These are phyloP conservation scores for Orthosia gracilis DNA, from an alignment of 2,888 invertebrate species.

Conservation along the genomic window DNA sequence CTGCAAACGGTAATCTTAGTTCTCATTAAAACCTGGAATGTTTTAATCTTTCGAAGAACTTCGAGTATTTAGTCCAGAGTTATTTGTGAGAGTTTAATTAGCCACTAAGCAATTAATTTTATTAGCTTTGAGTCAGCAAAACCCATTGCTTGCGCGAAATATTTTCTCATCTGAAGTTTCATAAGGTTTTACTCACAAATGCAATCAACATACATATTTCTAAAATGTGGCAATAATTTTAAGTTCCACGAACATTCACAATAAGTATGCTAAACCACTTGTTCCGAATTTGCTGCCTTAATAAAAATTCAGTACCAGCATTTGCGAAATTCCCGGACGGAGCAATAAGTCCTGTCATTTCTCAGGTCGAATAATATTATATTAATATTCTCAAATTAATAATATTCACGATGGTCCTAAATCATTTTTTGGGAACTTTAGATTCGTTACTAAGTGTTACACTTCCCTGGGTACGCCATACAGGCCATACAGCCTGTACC, in stretches of 20 bases:
- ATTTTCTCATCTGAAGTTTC: background rate
- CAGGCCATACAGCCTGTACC: too few species aligned
- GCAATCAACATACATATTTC: background rate
- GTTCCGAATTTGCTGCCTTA: slow-evolving; percentile 28
- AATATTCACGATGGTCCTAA: background rate
- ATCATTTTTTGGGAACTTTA: background rate
- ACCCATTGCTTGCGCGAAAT: background rate
- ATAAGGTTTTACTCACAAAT: background rate
- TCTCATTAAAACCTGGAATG: slow-evolving; percentile 15
- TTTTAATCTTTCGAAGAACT: slow-evolving; percentile 24
- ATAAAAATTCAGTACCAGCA: slow-evolving; percentile 22
- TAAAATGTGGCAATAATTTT: background rate
- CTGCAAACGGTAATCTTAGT: background rate
- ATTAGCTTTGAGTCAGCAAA: background rate
- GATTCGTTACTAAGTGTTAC: background rate
- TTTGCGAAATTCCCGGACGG: slow-evolving; percentile 16
- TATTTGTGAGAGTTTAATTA: slow-evolving; percentile 1
- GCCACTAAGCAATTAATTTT: background rate
- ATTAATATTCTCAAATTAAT: background rate
- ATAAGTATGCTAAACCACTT: slow-evolving; percentile 20
- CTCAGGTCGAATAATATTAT: background rate
- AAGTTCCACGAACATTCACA: slow-evolving; percentile 12
- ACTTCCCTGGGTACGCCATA: background rate
- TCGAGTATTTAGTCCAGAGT: slow-evolving; percentile 9
- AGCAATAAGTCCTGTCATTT: slow-evolving; percentile 10